Evolutionary conservation across 2,797 vertebrate genomes (phyloP).

Genomic region (Scolopax rusticola): DNA sequence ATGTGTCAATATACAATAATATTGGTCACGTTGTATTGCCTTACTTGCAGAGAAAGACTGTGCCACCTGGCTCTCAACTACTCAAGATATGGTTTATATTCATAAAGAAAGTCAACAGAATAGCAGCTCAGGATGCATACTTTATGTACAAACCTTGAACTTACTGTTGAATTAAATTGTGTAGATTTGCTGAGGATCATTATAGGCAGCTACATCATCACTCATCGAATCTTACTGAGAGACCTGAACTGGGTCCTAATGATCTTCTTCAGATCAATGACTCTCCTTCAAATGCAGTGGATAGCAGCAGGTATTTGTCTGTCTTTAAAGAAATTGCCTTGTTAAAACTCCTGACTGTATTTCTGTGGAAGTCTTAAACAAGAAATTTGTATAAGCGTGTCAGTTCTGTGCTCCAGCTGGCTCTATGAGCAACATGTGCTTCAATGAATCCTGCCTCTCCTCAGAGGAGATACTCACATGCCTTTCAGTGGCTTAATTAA

Average conservation of each 20-base stretch:
- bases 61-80: not conserved
- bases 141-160: not conserved
- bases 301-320: not conserved
- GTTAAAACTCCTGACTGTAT: not conserved
- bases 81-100: not conserved
- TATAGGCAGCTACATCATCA: not conserved
- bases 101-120: not conserved
- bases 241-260: not conserved
- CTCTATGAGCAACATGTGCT: not conserved
- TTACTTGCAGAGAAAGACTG: not conserved
- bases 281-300: not conserved
- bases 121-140: not conserved
- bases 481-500: not conserved
- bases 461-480: not conserved
- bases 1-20: not conserved
- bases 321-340: not conserved
- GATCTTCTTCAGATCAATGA: not conserved
- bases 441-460: not conserved
- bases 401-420: not conserved
- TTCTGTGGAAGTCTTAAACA: not conserved
- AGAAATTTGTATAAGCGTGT: not conserved
- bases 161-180: not conserved
- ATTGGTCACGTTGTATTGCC: not conserved
- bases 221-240: not conserved
- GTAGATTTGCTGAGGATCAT: not conserved